Evolutionary conservation across 2,113 vertebrate genomes (phyloP), one percentile per base, ranked within the genome.

Genomic region (Stomatorhinus ivindoensis): DNA sequence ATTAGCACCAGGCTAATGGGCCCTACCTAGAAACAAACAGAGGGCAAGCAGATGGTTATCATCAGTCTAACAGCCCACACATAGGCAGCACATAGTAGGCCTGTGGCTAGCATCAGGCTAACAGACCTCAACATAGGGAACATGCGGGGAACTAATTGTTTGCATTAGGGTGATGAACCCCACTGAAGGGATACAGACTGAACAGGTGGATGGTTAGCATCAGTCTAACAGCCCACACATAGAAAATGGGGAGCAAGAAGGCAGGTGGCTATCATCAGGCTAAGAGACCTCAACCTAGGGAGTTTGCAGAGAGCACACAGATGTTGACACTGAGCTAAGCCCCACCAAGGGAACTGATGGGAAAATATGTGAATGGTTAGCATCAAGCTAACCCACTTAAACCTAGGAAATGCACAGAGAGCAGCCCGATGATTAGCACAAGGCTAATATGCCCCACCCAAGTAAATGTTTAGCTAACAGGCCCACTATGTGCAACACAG

Each of bases 1-100:
- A 97, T 97, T 92, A 97, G 89, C 82, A 97, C 92, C 92, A 98
- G 96, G 93, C 97, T 97, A 91, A 97, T 90, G 46, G 97, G 97
- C 90, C 97, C 97, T 73, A 97, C 88, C 97, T 97, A 89, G 0
- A 24, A 27, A 6, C 80, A 84, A 44, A 84, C 82, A 84, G 82
- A 84, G 2, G 24, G 9, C 42, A 24, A 10, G 19, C 15, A 84
- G 82, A 84, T 84, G 82, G 44, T 84, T 84, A 84, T 9, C 82
- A 47, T n/a, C 82, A 84, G 82, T 6, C 42, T 24, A 84, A 47
- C 35, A 42, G 35, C 73, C 17, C 35, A 80, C 73, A 80, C 13
- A 21, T 19, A 39, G 17, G 35, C 4, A 80, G 35, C 73, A 80
- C 35, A 73, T 27, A 31, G 65, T 31, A 73, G 31, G 11, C 65